Evolutionary conservation across 2,113 vertebrate genomes (phyloP), one percentile per base, ranked within the genome.

Genomic region (Colistium nudipinnis): DNA sequence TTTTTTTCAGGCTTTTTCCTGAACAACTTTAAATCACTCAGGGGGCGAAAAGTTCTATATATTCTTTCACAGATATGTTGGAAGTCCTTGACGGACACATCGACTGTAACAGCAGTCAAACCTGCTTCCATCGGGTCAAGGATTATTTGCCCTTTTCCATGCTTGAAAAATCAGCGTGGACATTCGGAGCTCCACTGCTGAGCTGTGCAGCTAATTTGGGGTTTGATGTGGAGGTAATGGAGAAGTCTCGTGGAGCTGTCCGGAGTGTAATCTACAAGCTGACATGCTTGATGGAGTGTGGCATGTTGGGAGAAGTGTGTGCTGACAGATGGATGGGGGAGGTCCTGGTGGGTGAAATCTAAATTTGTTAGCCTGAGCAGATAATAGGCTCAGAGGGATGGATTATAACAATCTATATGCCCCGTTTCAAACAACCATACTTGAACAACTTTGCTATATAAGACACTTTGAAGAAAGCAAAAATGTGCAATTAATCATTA

Each of bases 271-370:
- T 85, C 74, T 83, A 81, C 80, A 81, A 67, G 67, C 71, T 76
- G 89, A 88, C 86, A 83, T 70, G 78, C 76, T 84, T 89, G 86
- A 90, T 88, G 79, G 86, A 90, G 84, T 81, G 87, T 84, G 79
- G 78, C 81, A 76, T 84, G 49, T 65, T 74, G 73, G 81, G 70
- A 88, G 81, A 81, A 81, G 41, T 70, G 76, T 65, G 35, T 22
- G 64, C 87, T 83, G 82, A 88, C 89, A 90, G 89, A 89, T 86
- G 87, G 89, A 88, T 81, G 86, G 75, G 77, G 82, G 83, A 85
- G 85, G 80, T 88, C 84, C 80, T 70, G 80, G 83, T 85, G 80
- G 80, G 85, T 78, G 82, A 85, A 87, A 85, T 85, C 82, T 84
- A 85, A 88, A 87, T 90, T 82, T 84, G 82, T 84, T 71, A 82